phyloP scores from a whole-genome alignment of 2,888 invertebrate genomes.

The Lamellibrachia columna region DNA sequence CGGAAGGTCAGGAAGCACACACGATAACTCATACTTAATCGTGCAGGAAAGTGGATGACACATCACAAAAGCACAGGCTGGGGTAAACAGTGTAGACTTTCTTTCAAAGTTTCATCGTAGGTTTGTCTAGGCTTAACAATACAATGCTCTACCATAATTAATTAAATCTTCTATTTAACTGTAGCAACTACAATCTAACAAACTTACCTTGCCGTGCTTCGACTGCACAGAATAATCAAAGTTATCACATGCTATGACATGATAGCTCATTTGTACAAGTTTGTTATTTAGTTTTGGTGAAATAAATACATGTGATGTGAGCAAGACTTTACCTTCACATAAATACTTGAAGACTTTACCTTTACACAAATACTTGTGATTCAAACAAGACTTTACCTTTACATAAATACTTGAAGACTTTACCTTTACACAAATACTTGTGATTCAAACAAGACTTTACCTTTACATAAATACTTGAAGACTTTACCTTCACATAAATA shows the following conservation, averaged over 20 bases:
- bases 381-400: too few relatives aligned
- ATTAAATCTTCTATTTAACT: conserved; percentile 9
- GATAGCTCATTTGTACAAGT: background rate
- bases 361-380: too few relatives aligned
- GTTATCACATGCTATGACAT: background rate
- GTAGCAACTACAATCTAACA: background rate
- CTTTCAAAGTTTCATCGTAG: background rate
- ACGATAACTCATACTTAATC: background rate
- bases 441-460: too few relatives aligned
- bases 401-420: too few relatives aligned
- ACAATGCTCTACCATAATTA: background rate
- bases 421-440: too few relatives aligned
- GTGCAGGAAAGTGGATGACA: background rate
- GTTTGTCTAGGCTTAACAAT: background rate
- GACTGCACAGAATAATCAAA: background rate
- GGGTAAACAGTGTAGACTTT: background rate
- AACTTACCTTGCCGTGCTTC: background rate
- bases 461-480: too few relatives aligned
- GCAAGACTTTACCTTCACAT: too few relatives aligned
- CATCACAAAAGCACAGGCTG: background rate
- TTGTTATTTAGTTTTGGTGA: too few relatives aligned
- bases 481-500: too few relatives aligned
- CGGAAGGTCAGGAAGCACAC: background rate
- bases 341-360: too few relatives aligned
- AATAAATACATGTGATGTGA: too few relatives aligned